Evolutionary conservation across 2,113 vertebrate genomes (phyloP), one percentile per base, ranked within the genome.

Genomic region (Notarius lentiginosus): DNA sequence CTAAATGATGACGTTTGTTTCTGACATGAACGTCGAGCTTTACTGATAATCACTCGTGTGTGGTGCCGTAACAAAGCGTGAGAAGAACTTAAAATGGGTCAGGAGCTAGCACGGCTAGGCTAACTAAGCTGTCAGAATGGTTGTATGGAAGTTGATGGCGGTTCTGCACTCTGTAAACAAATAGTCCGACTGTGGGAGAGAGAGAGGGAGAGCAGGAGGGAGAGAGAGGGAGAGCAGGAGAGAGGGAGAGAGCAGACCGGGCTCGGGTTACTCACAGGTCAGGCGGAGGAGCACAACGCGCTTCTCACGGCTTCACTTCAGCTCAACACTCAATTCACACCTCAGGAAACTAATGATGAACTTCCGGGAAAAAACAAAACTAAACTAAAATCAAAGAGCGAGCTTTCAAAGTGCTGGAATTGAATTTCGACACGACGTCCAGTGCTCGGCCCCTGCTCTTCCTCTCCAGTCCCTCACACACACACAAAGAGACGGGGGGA

Each of bases 401-500:
- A 11, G 56, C 66, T 55, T 27, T 0, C 58, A 68, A 86, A 83
- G 5, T 82, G 75, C 58, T 80, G 4, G 53, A 49, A 79, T 84
- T 81, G 17, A 84, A 9, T 83, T 63, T 82, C 84, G 82, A 89
- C 83, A 93, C 93, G 94, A 89, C 90, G 92, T 90, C 91, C 93
- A 89, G 91, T 93, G 90, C 84, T 84, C 92, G 91, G 91, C 93
- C 91, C 91, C 90, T 81, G 86, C 63, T 76, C 84, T 87, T 89
- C 94, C 92, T 92, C 94, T 91, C 96, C 94, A 95, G 89, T 93
- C 94, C 92, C 94, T 30, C n/a, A 56, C 70, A 22, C 10, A 75
- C 34, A 93, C 95, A 93, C 93, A 96, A 95, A 96, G 95, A 96
- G 94, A 90, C 87, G 75, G 85, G 79, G 84, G 94, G 95, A 94